phyloP scores from a whole-genome alignment of 2,113 vertebrate genomes.

The Callipepla squamata region DNA sequence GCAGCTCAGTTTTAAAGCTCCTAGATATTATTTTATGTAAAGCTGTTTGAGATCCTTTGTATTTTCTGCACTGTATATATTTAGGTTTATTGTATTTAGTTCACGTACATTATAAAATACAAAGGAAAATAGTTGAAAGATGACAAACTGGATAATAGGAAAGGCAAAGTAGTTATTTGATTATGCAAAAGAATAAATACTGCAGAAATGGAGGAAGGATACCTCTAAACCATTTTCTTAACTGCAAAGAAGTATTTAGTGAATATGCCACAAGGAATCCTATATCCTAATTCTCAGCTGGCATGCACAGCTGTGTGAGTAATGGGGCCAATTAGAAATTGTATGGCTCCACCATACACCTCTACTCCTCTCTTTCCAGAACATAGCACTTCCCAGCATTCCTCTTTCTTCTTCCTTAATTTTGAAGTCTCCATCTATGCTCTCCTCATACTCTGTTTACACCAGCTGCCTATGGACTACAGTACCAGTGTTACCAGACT shows the following conservation, averaged over 20 bases:
- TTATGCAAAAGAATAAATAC: constrained; percentile 6
- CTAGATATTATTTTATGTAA: constrained; percentile 68
- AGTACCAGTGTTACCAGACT: not conserved
- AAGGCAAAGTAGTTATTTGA: not conserved
- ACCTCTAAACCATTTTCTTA: not conserved
- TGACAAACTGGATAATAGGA: constrained; percentile 11
- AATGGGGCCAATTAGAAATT: not conserved
- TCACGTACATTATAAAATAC: not conserved
- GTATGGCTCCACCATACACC: not conserved
- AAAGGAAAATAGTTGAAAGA: constrained; percentile 17
- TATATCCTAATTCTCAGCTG: not conserved
- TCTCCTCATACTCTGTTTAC: not conserved
- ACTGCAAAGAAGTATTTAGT: not conserved
- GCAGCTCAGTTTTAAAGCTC: constrained; percentile 71
- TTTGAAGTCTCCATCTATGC: not conserved
- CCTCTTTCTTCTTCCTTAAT: not conserved
- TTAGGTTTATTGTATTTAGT: constrained; percentile 42
- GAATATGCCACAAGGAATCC: not conserved
- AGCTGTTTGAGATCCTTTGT: constrained; percentile 66
- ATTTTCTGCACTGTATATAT: constrained; percentile 48
- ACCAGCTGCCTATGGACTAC: not conserved
- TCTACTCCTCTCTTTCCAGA: not conserved
- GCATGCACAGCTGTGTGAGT: not conserved
- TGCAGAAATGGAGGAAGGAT: not conserved
- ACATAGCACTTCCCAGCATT: not conserved